Evolutionary conservation across 2,888 invertebrate genomes (phyloP), one percentile per base, ranked within the genome.

Genomic region (Drosophila parthenogenetica): DNA sequence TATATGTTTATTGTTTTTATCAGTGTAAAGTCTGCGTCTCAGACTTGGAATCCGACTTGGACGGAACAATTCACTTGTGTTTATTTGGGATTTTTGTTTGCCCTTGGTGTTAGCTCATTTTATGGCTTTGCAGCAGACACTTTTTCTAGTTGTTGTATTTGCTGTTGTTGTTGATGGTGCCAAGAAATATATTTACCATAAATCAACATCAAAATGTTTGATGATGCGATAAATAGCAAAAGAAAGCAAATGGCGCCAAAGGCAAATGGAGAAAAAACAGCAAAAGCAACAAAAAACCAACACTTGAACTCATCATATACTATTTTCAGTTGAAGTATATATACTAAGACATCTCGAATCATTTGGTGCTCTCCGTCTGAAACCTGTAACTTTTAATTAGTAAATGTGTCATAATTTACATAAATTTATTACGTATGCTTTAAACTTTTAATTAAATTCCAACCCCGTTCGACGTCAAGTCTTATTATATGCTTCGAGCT

Each of bases 181-280:
- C 60, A 73, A 54, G 72, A 83, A 82, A 85, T 87, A 81, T 89
- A 79, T 85, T 89, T 85, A 84, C 87, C 84, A 85, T 85, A 89
- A 85, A 85, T 85, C 84, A 89, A 89, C 89, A 85, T 85, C 84
- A 85, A 81, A 89, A 85, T 86, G 81, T 89, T 85, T 87, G 84
- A 85, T 89, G 89, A 81, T 89, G 84, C 89, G 89, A 81, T 87
- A 89, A 89, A 85, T 81, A 72, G 84, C 81, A 78, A 78, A 81
- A 64, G 63, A 79, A 73, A 81, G 69, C 61, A 77, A 77, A 69
- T 60, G 73, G 69, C 69, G 70, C 55, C 65, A 65, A 69, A 50
- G 69, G 58, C 50, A 54, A 70, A 57, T 25, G 39, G 10, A 42
- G 32, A 35, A 35, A 35, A 13, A 35, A 35, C 13, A 35, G 11